These are phyloP conservation scores for Fissipunctia ypsillon DNA, from an alignment of 2,888 invertebrate species.

Conservation along the genomic window DNA sequence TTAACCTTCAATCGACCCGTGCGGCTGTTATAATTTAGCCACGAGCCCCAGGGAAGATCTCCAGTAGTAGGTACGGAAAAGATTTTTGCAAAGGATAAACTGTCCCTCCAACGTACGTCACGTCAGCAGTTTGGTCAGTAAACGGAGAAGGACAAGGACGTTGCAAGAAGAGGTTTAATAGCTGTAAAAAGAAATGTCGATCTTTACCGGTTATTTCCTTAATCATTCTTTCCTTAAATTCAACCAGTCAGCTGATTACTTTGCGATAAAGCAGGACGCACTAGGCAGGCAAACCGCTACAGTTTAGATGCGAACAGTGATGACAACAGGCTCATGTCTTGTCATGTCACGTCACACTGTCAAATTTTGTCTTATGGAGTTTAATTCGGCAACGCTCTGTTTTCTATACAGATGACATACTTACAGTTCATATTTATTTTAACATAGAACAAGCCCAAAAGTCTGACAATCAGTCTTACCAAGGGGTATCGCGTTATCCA, in stretches of 20 bases:
- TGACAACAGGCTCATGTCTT: not conserved
- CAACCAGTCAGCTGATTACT: not conserved
- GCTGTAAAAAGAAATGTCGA: slow-evolving; percentile 14
- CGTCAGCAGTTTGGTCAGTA: not conserved
- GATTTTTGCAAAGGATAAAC: not conserved
- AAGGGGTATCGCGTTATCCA: no score
- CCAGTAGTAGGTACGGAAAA: not conserved
- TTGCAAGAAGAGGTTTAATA: slow-evolving; percentile 2
- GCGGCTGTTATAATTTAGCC: not conserved
- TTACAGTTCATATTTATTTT: no score
- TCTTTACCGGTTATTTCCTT: slow-evolving; percentile 3
- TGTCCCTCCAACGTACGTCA: not conserved
- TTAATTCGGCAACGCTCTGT: no score
- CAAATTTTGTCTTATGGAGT: not conserved
- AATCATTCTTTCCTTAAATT: not conserved
- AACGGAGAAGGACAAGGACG: not conserved
- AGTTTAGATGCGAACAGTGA: not conserved
- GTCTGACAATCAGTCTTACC: no score
- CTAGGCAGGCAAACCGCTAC: not conserved
- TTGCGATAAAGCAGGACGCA: not conserved
- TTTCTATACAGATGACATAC: not conserved
- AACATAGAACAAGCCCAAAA: no score
- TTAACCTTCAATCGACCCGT: not conserved
- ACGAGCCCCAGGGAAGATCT: not conserved
- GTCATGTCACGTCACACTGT: not conserved